Percentiles rank a stretch among this genome's conserved stretches.
Conservation (phyloP, 2,797 vertebrate genomes). For the Amphiprion clarkii region DNA sequence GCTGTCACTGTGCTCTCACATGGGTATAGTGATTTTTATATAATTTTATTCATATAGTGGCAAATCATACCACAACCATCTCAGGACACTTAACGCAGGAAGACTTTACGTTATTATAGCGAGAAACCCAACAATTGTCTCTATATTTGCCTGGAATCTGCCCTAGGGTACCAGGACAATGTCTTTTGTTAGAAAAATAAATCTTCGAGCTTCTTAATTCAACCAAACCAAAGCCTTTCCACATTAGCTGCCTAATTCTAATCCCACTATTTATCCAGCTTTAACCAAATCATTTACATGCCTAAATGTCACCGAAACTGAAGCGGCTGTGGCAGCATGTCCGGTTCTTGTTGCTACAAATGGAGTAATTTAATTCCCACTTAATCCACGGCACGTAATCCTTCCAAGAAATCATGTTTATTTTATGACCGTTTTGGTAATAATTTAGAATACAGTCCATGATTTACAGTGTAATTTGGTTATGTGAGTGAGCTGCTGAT, state of each 20-base stretch:
- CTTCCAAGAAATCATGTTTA: background rate
- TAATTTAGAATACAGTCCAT: background rate
- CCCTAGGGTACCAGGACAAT: too few relatives aligned
- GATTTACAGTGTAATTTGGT: background rate
- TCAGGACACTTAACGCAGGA: too few relatives aligned
- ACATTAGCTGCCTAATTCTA: constrained; percentile 9
- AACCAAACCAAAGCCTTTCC: constrained; percentile 11
- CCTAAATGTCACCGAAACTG: constrained; percentile 9
- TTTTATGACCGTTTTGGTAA: constrained; percentile 5
- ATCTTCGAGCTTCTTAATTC: background rate
- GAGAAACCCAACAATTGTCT: too few relatives aligned
- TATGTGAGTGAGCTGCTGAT: background rate
- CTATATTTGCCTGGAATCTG: too few relatives aligned
- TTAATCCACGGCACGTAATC: constrained; percentile 3
- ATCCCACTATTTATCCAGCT: constrained; percentile 21
- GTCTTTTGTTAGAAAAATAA: too few relatives aligned
- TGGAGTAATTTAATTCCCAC: constrained; percentile 9
- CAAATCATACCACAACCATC: too few relatives aligned
- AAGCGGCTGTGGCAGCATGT: background rate
- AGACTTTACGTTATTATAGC: too few relatives aligned
- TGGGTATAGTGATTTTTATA: too few relatives aligned
- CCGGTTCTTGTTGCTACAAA: background rate
- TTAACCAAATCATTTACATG: constrained; percentile 21
- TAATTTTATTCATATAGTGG: too few relatives aligned
- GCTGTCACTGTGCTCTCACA: too few relatives aligned